Base-by-base conservation (phyloP, 2,113 vertebrate species). In the Phainopepla nitens region DNA sequence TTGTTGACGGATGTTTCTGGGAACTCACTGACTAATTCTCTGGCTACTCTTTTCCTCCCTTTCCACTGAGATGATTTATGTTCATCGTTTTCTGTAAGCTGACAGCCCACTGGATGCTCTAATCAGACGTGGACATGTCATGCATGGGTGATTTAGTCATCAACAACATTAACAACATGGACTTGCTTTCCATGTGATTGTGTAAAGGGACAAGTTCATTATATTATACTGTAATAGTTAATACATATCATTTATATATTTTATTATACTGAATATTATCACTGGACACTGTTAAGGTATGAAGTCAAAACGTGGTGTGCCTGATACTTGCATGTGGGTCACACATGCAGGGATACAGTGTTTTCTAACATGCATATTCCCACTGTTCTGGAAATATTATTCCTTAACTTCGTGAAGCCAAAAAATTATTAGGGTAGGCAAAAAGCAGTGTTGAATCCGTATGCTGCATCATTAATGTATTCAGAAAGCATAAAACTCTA, bases 141-240 rank as follows among this genome's bases (percentile, higher is more conserved):
- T 29, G 75, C 84, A 87, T 47, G 61, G 66, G 24, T 91, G 81
- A 69, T 77, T 79, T 69, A 76, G 42, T 82, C 73, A 72, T 87
- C 79, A 96, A 56, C 51, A 81, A 64, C 18, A 66, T 68, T n/a
- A 82, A 77, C 33, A 88, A 35, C 1, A 1, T 45, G 45, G 49
- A 79, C 41, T 81, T 61, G 56, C 24, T 84, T 87, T 89, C 60
- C 45, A 53, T 49, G n/a, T 23, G 20, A 68, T 82, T 27, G 15
- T 20, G 20, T 45, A 85, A 91, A 41, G 36, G 27, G 57, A 68
- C 41, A 54, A 72, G 20, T 61, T 82, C 41, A 69, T 51, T 22
- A 61, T n/a, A 25, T 41, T 21, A 22, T 8, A 64, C 47, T 51
- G 31, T 9, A 41, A 61, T 61, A 61, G 15, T 49, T 21, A 15